A percentile compares a stretch with the other conserved stretches of the same genome.
Conservation (phyloP, 2,113 vertebrate species). For the Oceanodroma tethys region DNA sequence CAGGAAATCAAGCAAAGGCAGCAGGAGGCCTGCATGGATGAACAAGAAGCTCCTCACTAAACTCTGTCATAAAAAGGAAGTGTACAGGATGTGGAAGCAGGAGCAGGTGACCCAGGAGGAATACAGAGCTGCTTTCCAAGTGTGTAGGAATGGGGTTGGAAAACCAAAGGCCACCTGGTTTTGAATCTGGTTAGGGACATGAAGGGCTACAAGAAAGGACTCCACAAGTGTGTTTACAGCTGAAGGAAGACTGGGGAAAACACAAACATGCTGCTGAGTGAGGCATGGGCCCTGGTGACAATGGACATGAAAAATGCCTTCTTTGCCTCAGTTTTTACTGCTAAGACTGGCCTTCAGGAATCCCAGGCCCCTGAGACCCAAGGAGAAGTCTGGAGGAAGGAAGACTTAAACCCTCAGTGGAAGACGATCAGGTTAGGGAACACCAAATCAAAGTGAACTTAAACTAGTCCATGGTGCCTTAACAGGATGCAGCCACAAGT, state of each 20-base stretch:
- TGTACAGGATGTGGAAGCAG: background rate
- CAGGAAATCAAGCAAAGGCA: background rate
- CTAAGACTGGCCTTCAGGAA: background rate
- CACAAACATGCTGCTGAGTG: accelerated
- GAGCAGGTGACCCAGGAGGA: background rate
- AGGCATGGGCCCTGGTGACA: background rate
- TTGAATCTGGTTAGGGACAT: background rate
- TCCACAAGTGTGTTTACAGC: background rate
- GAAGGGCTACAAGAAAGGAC: background rate
- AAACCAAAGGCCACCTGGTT: background rate
- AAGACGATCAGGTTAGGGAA: background rate
- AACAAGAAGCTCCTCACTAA: background rate
- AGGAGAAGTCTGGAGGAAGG: background rate
- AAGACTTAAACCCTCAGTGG: background rate
- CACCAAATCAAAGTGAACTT: background rate
- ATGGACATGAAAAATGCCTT: background rate
- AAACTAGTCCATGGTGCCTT: background rate
- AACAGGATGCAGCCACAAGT: background rate
- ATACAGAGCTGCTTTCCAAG: background rate
- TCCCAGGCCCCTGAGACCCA: background rate
- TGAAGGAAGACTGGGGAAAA: background rate
- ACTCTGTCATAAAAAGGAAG: background rate
- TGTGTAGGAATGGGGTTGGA: background rate
- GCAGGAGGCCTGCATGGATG: background rate
- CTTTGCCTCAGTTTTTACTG: background rate